phyloP scores from a whole-genome alignment of 2,888 invertebrate species.

The Lasioglossum figueresi region DNA sequence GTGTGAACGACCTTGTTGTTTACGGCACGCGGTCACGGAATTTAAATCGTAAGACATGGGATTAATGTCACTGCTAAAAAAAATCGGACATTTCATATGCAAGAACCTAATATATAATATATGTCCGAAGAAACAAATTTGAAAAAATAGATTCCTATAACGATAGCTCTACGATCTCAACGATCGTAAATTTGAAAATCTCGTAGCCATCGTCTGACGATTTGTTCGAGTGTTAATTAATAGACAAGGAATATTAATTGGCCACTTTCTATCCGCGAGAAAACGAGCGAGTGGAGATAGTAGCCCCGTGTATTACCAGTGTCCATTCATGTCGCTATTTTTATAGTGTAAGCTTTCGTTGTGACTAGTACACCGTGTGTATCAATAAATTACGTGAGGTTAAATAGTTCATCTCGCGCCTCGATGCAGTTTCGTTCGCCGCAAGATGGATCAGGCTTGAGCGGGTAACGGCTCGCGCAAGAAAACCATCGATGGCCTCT shows the following conservation, averaged over 20 bases:
- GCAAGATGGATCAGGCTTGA: not conserved
- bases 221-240: not conserved
- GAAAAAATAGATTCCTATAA: not conserved
- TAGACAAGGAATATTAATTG: not conserved
- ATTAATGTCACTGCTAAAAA: too few relatives aligned
- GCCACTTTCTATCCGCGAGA: not conserved
- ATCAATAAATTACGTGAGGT: not conserved
- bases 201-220: not conserved
- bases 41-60: too few relatives aligned
- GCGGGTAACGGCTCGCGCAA: not conserved
- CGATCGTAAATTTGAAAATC: not conserved
- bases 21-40: too few relatives aligned
- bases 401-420: constrained; percentile 4
- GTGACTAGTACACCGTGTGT: not conserved
- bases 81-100: too few relatives aligned
- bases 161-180: not conserved
- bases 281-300: not conserved
- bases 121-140: not conserved
- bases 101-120: too few relatives aligned
- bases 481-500: not conserved
- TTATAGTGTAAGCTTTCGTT: not conserved
- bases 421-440: constrained; percentile 10
- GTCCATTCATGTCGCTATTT: not conserved
- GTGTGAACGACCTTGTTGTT: too few relatives aligned
- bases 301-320: not conserved